phyloP scores from a whole-genome alignment of 2,888 invertebrate genomes.

The Tuberolachnus salignus region DNA sequence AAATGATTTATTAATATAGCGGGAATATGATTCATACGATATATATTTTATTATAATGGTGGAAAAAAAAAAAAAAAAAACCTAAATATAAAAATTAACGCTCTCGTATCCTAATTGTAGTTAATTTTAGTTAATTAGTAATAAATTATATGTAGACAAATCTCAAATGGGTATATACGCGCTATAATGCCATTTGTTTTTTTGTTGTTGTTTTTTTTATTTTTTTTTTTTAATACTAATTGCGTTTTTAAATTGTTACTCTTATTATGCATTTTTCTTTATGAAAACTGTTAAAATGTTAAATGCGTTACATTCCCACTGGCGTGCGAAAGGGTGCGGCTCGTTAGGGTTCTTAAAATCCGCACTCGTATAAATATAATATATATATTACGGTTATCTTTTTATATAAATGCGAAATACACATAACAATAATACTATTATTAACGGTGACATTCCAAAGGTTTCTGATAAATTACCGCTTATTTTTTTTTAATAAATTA shows the following conservation, averaged over 20 bases:
- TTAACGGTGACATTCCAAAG: too few species aligned
- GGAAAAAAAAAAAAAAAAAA: neutral
- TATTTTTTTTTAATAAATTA: too few species aligned
- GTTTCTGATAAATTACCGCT: too few species aligned
- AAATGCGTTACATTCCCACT: neutral
- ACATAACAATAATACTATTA: too few species aligned
- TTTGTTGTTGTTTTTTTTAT: neutral
- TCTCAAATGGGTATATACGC: neutral
- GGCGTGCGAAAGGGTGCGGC: neutral
- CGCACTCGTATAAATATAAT: neutral
- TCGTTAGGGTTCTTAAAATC: conserved; percentile 1
- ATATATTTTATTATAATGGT: neutral
- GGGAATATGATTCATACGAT: neutral
- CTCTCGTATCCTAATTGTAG: neutral
- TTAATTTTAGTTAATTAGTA: conserved; percentile 14
- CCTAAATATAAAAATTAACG: neutral
- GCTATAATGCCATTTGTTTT: neutral
- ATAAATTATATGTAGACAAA: neutral
- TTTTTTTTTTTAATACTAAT: conserved; percentile 13
- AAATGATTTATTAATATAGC: neutral
- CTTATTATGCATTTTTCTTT: conserved; percentile 24
- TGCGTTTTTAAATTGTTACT: conserved; percentile 15
- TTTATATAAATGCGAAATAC: neutral
- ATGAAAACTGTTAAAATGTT: conserved; percentile 16
- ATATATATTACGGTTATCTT: conserved; percentile 10